Percentiles rank a stretch among this genome's conserved stretches.
Conservation (phyloP, 2,888 invertebrate species). For the Andrena haemorrhoa region DNA sequence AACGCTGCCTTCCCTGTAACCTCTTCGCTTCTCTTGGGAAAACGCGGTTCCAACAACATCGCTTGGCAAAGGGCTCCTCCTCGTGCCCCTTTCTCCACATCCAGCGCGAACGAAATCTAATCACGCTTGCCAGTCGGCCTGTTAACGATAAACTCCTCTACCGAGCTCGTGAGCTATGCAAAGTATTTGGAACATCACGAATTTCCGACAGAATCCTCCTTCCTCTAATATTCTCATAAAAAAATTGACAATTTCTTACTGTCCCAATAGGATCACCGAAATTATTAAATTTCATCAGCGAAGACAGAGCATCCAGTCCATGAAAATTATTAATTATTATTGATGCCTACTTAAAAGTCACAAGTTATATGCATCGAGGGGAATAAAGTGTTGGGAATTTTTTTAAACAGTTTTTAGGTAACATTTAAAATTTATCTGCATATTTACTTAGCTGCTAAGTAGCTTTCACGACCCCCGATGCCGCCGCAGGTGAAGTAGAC, state of each 20-base stretch:
- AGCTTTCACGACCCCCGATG: not conserved
- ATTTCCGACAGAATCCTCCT: not conserved
- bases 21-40: slow-evolving; percentile 75
- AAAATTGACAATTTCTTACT: not conserved
- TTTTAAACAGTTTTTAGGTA: not conserved
- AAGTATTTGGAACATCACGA: slow-evolving; percentile 27
- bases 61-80: slow-evolving; percentile 67
- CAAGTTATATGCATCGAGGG: too few species aligned
- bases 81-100: slow-evolving; percentile 58
- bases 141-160: slow-evolving; percentile 48
- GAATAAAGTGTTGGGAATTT: not conserved
- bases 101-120: slow-evolving; percentile 69
- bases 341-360: too few species aligned
- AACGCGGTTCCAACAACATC: slow-evolving; percentile 67
- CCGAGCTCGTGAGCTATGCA: slow-evolving; percentile 39
- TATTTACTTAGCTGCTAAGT: not conserved
- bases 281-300: not conserved
- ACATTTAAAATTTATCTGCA: not conserved
- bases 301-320: not conserved
- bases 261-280: not conserved
- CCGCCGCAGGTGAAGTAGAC: slow-evolving; percentile 8
- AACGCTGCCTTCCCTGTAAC: slow-evolving; percentile 76
- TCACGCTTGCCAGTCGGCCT: slow-evolving; percentile 49
- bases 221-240: not conserved
- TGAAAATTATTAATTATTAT: too few species aligned